Evolutionary conservation across 2,113 vertebrate species (phyloP).

Genomic region (Ifrita kowaldi): DNA sequence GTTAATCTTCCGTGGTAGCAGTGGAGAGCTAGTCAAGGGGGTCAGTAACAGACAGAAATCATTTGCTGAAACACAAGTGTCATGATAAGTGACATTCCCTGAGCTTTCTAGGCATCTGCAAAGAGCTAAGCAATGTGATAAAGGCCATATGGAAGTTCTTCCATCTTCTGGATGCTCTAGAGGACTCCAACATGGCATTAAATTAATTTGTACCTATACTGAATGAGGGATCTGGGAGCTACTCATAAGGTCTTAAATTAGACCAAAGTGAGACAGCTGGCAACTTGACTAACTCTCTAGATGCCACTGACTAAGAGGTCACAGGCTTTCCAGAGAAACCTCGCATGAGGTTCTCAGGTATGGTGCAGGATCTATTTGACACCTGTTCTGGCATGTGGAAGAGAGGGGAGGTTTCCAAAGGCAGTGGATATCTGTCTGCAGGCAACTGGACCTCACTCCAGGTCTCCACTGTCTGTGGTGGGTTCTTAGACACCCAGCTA

Average conservation of each 20-base stretch:
- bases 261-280: background rate
- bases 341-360: background rate
- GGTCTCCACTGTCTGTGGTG: background rate
- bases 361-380: background rate
- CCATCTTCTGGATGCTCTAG: background rate
- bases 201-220: background rate
- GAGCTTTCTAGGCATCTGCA: background rate
- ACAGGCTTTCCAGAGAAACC: background rate
- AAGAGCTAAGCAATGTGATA: background rate
- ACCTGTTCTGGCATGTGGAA: background rate
- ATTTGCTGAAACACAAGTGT: background rate
- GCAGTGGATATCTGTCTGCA: background rate
- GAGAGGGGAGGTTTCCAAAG: background rate
- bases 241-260: background rate
- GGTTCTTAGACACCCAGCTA: background rate
- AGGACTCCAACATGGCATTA: background rate
- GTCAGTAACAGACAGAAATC: background rate
- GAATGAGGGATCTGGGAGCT: background rate
- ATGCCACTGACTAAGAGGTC: background rate
- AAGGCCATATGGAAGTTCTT: background rate
- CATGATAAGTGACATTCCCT: background rate
- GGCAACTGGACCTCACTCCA: background rate
- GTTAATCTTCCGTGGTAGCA: background rate
- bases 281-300: background rate
- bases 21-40: background rate